These are phyloP conservation scores for Puma concolor DNA, from an alignment of 2,113 vertebrate species.

Conservation along the genomic window DNA sequence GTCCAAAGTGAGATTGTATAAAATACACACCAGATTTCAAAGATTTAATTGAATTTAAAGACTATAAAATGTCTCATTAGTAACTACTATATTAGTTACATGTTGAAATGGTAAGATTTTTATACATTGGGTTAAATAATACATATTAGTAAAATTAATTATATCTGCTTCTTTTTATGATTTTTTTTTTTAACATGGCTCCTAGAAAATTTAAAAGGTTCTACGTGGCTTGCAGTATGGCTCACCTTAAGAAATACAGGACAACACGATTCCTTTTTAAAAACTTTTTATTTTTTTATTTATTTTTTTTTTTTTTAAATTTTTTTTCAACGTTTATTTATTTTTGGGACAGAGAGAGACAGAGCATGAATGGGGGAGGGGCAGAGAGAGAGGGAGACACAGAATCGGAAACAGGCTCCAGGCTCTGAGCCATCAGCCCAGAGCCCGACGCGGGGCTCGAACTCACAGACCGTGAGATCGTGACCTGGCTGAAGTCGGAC, in stretches of 20 bases:
- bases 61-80: neutral
- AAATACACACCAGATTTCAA: neutral
- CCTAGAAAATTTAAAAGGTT: neutral
- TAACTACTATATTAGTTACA: neutral
- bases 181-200: neutral
- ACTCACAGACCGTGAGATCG: too few species aligned
- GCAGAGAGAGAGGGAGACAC: too few species aligned
- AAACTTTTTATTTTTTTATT: too few species aligned
- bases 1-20: neutral
- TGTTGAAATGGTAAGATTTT: neutral
- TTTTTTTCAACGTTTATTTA: too few species aligned
- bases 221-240: neutral
- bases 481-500: too few species aligned
- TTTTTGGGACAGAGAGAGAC: too few species aligned
- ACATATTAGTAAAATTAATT: neutral
- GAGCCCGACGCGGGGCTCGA: too few species aligned
- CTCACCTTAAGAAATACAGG: neutral
- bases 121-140: neutral
- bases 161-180: neutral
- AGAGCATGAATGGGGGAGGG: too few species aligned
- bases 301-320: too few species aligned
- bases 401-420: too few species aligned
- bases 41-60: neutral
- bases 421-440: too few species aligned
- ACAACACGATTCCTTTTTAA: neutral